Base-by-base conservation (phyloP, 2,113 vertebrate genomes). In the Rousettus leschenaultii region DNA sequence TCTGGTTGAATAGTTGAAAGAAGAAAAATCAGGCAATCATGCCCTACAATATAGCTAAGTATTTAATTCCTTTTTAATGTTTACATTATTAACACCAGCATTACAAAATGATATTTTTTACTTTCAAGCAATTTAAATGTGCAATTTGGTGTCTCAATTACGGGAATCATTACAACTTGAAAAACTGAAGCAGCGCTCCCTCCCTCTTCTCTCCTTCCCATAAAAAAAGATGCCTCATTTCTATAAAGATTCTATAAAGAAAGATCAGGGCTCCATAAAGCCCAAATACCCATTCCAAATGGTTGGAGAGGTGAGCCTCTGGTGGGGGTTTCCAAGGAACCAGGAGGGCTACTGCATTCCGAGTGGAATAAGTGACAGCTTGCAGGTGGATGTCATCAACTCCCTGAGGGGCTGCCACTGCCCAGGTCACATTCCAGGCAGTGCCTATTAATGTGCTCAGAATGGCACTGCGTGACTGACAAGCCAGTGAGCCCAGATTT, bases 1-100 rank as follows among this genome's bases (percentile, higher is more conserved):
- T 87, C 70, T 11, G 15, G 63, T 4, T 77, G 82, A 80, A 38
- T 55, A 91, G 74, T 16, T 73, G 61, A 95, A 91, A 93, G 89
- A 87, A 83, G 96, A 94, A 97, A 95, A 96, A 86, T 57, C 82
- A 66, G 83, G 92, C 92, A 88, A 89, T 51, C 8, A 9, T 77
- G 68, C 70, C 59, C 70, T 73, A 91, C 90, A 82, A 82, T 77
- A 92, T 45, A 75, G 89, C 78, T 87, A 92, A 95, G 95, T 79
- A 87, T 92, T 93, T 97, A 95, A 96, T 96, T 96, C 48, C 71
- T 93, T 88, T 96, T 96, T 95, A 97, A 97, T 96, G 95, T 97
- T 97, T 97, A 97, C 86, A 95, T 97, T 97, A 97, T 96, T 98
- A 97, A 96, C 97, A 97, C 35, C 75, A 74, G 95, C 86, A 74